phyloP scores from a whole-genome alignment of 1,140 invertebrate genomes.

The Drosophila asahinai region DNA sequence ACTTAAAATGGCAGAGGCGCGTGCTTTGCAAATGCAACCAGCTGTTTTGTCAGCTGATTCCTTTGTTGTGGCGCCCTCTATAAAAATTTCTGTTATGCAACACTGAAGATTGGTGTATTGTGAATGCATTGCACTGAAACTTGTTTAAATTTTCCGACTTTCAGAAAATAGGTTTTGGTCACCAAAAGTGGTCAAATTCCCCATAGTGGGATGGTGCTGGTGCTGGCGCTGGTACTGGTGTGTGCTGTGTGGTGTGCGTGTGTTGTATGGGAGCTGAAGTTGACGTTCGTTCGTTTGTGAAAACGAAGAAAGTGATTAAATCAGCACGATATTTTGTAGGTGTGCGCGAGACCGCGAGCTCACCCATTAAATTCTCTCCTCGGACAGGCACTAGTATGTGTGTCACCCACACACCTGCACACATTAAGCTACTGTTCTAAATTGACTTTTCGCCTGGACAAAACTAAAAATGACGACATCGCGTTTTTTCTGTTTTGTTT shows the following conservation, averaged over 20 bases:
- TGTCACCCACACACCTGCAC: constrained; percentile 33
- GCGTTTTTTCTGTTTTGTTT: constrained; percentile 43
- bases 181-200: too few species aligned
- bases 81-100: too few species aligned
- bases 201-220: too few species aligned
- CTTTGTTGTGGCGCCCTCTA: too few species aligned
- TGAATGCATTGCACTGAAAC: too few species aligned
- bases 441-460: constrained; percentile 80
- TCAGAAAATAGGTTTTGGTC: too few species aligned
- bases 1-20: too few species aligned
- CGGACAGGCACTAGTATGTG: constrained; percentile 33
- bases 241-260: constrained; percentile 47
- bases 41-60: too few species aligned
- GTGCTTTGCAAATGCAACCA: too few species aligned
- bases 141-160: too few species aligned
- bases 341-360: constrained; percentile 69
- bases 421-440: constrained; percentile 60
- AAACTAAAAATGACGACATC: constrained; percentile 81
- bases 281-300: constrained; percentile 77
- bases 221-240: neutral
- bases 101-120: too few species aligned
- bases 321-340: constrained; percentile 83
- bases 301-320: constrained; percentile 82
- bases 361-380: constrained; percentile 72
- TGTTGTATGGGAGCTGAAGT: constrained; percentile 72